phyloP scores from a whole-genome alignment of 2,888 invertebrate species.

The Theretra japonica region DNA sequence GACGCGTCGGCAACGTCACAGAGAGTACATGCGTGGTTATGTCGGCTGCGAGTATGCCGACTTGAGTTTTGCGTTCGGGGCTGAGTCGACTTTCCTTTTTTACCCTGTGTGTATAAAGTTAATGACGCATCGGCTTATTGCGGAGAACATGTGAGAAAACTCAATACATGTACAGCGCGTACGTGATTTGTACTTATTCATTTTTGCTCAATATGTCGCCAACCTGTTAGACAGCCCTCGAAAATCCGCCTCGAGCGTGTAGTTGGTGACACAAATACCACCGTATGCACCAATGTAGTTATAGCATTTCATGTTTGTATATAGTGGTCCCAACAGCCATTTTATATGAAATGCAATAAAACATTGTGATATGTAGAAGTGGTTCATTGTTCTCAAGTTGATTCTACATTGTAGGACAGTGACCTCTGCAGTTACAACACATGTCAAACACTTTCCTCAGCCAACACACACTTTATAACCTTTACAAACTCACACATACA shows the following conservation, averaged over 20 bases:
- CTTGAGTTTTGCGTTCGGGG: neutral
- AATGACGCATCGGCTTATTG: constrained; percentile 30
- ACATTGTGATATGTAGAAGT: constrained; percentile 17
- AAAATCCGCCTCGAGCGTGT: neutral
- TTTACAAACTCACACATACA: neutral
- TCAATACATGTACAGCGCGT: constrained; percentile 27
- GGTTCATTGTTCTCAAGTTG: constrained; percentile 28
- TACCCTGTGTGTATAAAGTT: constrained; percentile 28
- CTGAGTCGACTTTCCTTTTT: constrained; percentile 30
- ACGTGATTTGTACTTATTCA: neutral
- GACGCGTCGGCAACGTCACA: constrained; percentile 20
- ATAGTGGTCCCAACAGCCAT: neutral
- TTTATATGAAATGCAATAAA: constrained; percentile 28
- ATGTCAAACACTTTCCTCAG: constrained; percentile 26
- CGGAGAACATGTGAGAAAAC: constrained; percentile 46
- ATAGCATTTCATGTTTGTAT: neutral
- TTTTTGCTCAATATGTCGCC: constrained; percentile 6
- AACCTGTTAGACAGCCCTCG: constrained; percentile 22
- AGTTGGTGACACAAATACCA: neutral
- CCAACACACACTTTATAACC: constrained; percentile 9
- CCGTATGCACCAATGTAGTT: neutral
- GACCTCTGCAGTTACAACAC: constrained; percentile 16
- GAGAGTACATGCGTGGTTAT: constrained; percentile 10
- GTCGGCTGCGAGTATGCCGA: constrained; percentile 5
- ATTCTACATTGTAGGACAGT: constrained; percentile 17